Evolutionary conservation across 2,797 vertebrate species (phyloP), one percentile per base, ranked within the genome.

Genomic region (Sebastes umbrosus): DNA sequence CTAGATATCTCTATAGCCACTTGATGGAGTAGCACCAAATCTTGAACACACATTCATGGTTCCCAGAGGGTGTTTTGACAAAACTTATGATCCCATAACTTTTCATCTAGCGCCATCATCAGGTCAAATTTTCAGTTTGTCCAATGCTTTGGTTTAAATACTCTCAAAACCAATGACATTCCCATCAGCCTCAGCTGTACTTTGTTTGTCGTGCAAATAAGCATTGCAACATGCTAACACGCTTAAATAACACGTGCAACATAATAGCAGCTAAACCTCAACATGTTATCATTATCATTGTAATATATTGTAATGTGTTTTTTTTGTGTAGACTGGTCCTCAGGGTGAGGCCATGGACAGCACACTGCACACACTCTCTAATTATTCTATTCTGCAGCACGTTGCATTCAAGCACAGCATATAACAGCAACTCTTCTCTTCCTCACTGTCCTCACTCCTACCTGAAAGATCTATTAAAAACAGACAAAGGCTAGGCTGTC

Each of bases 391-490:
- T 57, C 16, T 71, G 50, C 18, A 77, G 12, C 25, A 58, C 3
- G 31, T 25, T 68, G 57, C 73, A 54, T 69, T 72, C 16, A 72
- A 67, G 22, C 20, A 13, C 12, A 63, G 14, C 6, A 29, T 63
- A 22, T 20, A 55, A 77, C 9, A 36, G 14, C 22, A 46, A 8
- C 46, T 20, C 7, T 57, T 34, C n/a, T 77, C 34, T 59, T 65
- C 4, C 13, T 4, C 22, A n/a, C 25, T 52, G 6, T 59, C 60
- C 64, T 66, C 58, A 54, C 22, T 64, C 8, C 54, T 25, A 57
- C 67, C 59, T 70, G 69, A 76, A 83, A 75, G 64, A 70, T 60
- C 66, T 43, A 59, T 82, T 69, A 50, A 69, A 74, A 65, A 74
- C 24, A 78, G 31, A 52, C 16, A 1, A 73, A 73, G 66, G 54